Base-by-base conservation (phyloP, 2,113 vertebrate species). In the Orientallactaga bullata region DNA sequence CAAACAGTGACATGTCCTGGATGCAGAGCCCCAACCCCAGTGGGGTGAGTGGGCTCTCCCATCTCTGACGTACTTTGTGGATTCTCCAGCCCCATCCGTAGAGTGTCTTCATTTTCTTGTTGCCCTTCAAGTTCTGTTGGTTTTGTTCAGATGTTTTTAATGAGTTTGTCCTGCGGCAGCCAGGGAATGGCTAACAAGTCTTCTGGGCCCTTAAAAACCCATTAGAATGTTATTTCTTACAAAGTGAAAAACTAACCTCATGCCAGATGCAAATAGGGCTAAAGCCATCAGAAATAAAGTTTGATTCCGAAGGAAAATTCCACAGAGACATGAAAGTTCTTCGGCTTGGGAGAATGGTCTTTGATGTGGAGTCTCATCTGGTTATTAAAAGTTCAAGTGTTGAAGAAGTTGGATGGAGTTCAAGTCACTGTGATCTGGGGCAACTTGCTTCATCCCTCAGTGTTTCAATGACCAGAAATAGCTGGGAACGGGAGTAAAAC, bases 111-210 rank as follows among this genome's bases (percentile, higher is more conserved):
- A 96, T 95, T 95, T 97, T 95, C 94, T 95, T 95, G 95, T 96
- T 95, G 82, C 97, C 96, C 95, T 97, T 96, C 94, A 96, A 96
- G 95, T 96, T 88, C 92, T 97, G 95, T 96, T 96, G 96, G 94
- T 97, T 97, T 97, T 96, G 86, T 97, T 97, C 96, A 97, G 97
- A 96, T 97, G 96, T 95, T 96, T 97, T 97, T 95, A 97, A 97
- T 97, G 96, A 97, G 97, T 96, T 97, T 97, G 94, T 96, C 96
- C 95, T 96, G 95, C 84, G 35, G 97, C 96, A 97, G 96, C 96
- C 96, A 96, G 96, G 96, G 96, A 96, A 96, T 89, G 94, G 96
- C 96, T 97, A 97, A 97, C 96, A 96, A 95, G 96, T 95, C 97
- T 97, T 97, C 92, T 94, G 97, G 95, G 97, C 93, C 94, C 96